These are phyloP conservation scores for Chrysodeixis includens DNA, from an alignment of 2,888 invertebrate genomes.

Conservation along the genomic window DNA sequence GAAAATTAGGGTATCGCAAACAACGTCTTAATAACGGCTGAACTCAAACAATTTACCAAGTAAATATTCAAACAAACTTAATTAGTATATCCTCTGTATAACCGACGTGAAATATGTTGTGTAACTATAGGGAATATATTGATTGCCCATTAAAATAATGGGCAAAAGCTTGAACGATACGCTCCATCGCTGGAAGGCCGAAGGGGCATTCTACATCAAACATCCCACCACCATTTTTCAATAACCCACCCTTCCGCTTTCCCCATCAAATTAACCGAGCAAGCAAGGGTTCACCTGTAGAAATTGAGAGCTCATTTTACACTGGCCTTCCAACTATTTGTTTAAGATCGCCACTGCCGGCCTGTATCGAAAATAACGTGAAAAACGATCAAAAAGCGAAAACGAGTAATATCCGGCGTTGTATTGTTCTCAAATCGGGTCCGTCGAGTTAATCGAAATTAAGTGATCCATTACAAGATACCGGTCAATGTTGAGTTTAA, in stretches of 20 bases:
- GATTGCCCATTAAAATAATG: conserved; percentile 86
- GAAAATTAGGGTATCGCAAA: conserved; percentile 74
- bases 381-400: conserved; percentile 83
- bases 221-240: conserved; percentile 57
- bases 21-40: conserved; percentile 79
- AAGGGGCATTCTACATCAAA: conserved; percentile 74
- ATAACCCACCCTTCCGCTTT: conserved; percentile 45
- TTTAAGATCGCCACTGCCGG: conserved; percentile 70
- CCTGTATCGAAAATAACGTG: conserved; percentile 77
- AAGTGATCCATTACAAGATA: conserved; percentile 88
- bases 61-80: conserved; percentile 86
- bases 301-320: conserved; percentile 58
- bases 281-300: conserved; percentile 36
- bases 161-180: conserved; percentile 77
- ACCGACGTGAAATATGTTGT: conserved; percentile 78
- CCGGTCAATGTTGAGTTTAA: conserved; percentile 75
- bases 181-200: conserved; percentile 70
- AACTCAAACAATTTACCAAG: conserved; percentile 84
- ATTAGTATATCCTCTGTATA: conserved; percentile 78
- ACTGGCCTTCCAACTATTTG: conserved; percentile 72
- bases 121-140: conserved; percentile 81
- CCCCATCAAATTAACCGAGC: conserved; percentile 38
- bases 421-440: conserved; percentile 81
- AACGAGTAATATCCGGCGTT: conserved; percentile 86
- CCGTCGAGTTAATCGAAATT: conserved; percentile 85